Percentiles rank a stretch among this genome's conserved stretches.
phyloP scores from a whole-genome alignment of 2,797 vertebrate genomes.

The Micropoecilia bifurca region DNA sequence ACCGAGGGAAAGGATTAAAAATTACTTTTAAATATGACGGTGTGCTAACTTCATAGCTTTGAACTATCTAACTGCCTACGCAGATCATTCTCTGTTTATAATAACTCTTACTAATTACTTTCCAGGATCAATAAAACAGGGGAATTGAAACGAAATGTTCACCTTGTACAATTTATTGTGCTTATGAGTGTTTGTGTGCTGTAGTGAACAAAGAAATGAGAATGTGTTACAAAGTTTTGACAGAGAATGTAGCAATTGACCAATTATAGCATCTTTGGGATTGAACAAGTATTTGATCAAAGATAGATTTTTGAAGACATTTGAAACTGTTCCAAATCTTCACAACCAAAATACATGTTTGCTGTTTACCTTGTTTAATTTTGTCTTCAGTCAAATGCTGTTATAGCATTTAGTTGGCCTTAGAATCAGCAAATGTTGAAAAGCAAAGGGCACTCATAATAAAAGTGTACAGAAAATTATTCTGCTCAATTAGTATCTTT shows the following conservation, averaged over 20 bases:
- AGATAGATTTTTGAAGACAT: neutral
- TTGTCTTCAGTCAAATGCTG: neutral
- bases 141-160: conserved; percentile 54
- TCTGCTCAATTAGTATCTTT: too few relatives aligned
- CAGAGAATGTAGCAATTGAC: conserved; percentile 38
- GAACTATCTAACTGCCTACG: conserved; percentile 32
- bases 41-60: conserved; percentile 37
- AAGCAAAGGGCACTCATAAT: neutral
- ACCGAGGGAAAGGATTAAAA: conserved; percentile 31
- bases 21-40: conserved; percentile 36
- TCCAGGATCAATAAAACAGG: conserved; percentile 56
- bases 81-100: conserved; percentile 64
- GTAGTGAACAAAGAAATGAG: conserved; percentile 24
- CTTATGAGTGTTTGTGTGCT: neutral
- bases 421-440: neutral
- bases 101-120: conserved; percentile 69
- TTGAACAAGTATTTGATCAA: neutral
- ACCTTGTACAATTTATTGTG: conserved; percentile 50
- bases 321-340: neutral
- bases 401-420: neutral
- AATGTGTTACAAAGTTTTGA: conserved; percentile 46
- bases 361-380: neutral
- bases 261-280: neutral
- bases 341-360: neutral
- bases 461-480: neutral